Percentiles rank a stretch among this genome's conserved stretches.
Evolutionary conservation across 2,113 vertebrate species (phyloP).

Genomic region (Aleadryas rufinucha): DNA sequence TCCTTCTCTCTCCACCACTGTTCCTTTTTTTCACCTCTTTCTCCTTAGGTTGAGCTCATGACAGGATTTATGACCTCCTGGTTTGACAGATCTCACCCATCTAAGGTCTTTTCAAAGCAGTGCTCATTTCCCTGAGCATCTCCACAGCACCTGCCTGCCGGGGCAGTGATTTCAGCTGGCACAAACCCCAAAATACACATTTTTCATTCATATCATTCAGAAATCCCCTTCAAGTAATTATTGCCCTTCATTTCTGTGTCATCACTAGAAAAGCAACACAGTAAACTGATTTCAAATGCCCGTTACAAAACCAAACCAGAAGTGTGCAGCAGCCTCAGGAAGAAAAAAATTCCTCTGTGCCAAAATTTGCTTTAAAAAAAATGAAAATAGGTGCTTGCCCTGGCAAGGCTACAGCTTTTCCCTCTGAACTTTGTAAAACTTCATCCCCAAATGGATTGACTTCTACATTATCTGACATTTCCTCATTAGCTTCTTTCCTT

Average conservation of each 20-base stretch:
- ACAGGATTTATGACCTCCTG: background rate
- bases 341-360: background rate
- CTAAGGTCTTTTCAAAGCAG: background rate
- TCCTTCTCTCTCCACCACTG: background rate
- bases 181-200: background rate
- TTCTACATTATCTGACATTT: constrained; percentile 55
- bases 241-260: background rate
- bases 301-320: background rate
- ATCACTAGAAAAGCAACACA: background rate
- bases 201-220: background rate
- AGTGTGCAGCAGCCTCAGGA: background rate
- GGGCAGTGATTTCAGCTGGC: background rate
- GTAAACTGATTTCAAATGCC: background rate
- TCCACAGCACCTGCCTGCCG: accelerated
- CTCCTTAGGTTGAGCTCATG: background rate
- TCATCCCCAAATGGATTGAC: background rate
- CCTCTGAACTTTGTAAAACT: constrained; percentile 31
- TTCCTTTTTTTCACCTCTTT: background rate
- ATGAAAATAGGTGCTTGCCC: background rate
- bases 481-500: constrained; percentile 59
- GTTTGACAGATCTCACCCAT: background rate
- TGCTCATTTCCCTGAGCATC: background rate
- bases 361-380: background rate
- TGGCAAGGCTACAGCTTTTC: background rate
- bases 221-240: background rate